Conservation (phyloP, 2,888 invertebrate species). For the Celastrina argiolus region DNA sequence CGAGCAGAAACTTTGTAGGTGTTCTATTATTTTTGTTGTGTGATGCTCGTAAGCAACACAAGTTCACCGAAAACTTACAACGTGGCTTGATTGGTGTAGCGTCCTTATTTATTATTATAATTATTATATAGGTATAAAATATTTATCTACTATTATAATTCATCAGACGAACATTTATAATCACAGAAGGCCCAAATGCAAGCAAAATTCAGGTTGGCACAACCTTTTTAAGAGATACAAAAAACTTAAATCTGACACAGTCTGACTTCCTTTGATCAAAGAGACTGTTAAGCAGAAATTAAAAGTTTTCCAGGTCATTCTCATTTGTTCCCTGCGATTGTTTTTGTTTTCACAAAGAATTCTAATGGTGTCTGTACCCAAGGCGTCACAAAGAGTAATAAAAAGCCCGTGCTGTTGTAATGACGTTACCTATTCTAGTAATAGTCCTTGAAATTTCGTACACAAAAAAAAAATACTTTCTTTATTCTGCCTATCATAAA, state of each 20-base stretch:
- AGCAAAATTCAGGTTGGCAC: not conserved
- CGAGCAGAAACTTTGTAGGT: too few species aligned
- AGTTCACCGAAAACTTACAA: too few species aligned
- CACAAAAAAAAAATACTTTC: too few species aligned
- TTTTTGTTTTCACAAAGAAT: conserved; percentile 18
- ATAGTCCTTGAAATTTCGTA: too few species aligned
- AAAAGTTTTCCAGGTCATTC: conserved; percentile 20
- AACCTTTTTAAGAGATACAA: not conserved
- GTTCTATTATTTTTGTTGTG: too few species aligned
- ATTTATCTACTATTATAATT: too few species aligned
- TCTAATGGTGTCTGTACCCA: conserved; percentile 21
- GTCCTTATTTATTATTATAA: too few species aligned
- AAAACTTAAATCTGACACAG: not conserved
- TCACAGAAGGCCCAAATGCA: not conserved
- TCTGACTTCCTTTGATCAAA: not conserved
- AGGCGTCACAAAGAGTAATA: conserved; percentile 20
- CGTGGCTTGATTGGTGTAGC: too few species aligned
- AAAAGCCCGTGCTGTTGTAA: conserved; percentile 15
- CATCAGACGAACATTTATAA: too few species aligned
- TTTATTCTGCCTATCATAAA: too few species aligned
- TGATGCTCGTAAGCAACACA: too few species aligned
- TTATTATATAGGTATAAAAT: too few species aligned
- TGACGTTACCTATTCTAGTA: conserved; percentile 22
- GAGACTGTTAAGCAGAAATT: conserved; percentile 17
- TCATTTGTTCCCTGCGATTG: conserved; percentile 14